These are phyloP conservation scores for Lasioglossum baleicum DNA, from an alignment of 1,140 invertebrate genomes.

Conservation along the genomic window DNA sequence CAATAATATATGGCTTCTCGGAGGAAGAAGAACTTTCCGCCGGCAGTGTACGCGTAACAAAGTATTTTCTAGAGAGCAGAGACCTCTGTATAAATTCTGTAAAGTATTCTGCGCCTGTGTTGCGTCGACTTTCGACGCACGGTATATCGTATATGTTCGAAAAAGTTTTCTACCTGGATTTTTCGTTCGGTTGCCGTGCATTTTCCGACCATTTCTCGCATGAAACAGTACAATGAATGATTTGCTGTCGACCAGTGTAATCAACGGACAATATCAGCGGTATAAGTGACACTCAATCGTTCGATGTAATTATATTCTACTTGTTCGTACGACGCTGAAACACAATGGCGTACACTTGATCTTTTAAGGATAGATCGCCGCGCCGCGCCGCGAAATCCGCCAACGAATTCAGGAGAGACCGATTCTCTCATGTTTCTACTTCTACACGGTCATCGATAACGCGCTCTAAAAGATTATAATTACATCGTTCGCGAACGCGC, in stretches of 20 bases:
- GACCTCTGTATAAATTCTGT: too few relatives aligned
- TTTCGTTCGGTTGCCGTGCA: background rate
- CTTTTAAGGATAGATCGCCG: too few relatives aligned
- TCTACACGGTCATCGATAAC: background rate
- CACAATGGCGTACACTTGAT: background rate
- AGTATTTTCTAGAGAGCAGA: too few relatives aligned
- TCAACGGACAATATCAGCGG: background rate
- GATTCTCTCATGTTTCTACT: background rate
- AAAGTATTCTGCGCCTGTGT: too few relatives aligned
- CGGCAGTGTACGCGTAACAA: too few relatives aligned
- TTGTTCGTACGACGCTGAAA: background rate
- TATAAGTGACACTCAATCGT: background rate
- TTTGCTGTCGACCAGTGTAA: background rate
- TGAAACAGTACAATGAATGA: background rate
- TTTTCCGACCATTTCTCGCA: background rate
- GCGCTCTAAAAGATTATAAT: too few relatives aligned
- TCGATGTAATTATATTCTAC: background rate
- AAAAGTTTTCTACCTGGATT: background rate
- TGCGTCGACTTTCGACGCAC: too few relatives aligned
- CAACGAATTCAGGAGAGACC: too few relatives aligned
- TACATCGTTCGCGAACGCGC: background rate
- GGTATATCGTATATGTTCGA: background rate
- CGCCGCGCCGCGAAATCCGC: too few relatives aligned
- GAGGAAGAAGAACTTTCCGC: too few relatives aligned
- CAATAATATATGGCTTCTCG: too few relatives aligned